Conservation (phyloP, 2,888 invertebrate genomes). For the Chouioia cunea region DNA sequence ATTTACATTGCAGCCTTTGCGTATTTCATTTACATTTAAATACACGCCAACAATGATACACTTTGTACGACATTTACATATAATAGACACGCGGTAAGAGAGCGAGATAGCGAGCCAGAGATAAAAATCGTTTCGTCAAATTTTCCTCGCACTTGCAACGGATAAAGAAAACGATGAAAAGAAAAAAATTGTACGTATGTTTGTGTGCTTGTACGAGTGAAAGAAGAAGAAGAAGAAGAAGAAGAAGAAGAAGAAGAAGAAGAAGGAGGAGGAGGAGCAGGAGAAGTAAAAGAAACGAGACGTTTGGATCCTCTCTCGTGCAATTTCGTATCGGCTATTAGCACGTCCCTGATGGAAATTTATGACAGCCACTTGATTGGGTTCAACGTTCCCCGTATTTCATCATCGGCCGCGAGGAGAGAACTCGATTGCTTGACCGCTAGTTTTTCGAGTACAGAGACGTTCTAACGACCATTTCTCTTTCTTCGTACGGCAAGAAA, state of each 20-base stretch:
- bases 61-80: constrained; percentile 46
- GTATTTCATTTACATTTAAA: constrained; percentile 49
- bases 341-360: constrained; percentile 66
- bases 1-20: constrained; percentile 46
- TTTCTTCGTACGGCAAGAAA: neutral
- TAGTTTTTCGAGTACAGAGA: constrained; percentile 13
- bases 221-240: neutral
- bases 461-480: neutral
- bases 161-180: neutral
- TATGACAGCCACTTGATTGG: constrained; percentile 68
- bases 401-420: constrained; percentile 53
- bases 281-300: too few relatives aligned
- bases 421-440: neutral
- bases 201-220: neutral
- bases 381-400: constrained; percentile 66
- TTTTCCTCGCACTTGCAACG: constrained; percentile 20
- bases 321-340: constrained; percentile 64
- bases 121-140: constrained; percentile 45
- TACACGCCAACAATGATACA: constrained; percentile 48
- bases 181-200: too few relatives aligned
- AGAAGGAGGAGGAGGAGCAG: neutral
- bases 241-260: neutral
- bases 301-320: constrained; percentile 41
- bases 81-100: constrained; percentile 36
- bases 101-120: constrained; percentile 4